These are phyloP conservation scores for Lysandra bellargus DNA, from an alignment of 2,888 invertebrate genomes.

Conservation along the genomic window DNA sequence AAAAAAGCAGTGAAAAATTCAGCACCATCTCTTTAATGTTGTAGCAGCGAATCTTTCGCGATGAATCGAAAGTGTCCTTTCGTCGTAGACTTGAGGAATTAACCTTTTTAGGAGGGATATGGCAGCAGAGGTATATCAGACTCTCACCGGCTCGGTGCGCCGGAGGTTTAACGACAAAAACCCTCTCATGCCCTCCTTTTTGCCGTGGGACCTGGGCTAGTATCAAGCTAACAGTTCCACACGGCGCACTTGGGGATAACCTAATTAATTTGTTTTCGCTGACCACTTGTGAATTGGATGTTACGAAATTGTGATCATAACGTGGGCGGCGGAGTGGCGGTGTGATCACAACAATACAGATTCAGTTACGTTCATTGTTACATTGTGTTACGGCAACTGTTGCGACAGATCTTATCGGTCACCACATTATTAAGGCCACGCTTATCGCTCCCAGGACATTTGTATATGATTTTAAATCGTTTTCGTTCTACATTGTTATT, in stretches of 20 bases:
- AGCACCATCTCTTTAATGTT: too few species aligned
- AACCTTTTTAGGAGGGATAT: too few species aligned
- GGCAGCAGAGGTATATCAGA: too few species aligned
- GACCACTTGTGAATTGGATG: conserved; percentile 1
- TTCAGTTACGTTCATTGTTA: conserved; percentile 32
- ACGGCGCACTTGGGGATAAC: background rate
- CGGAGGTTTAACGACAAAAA: too few species aligned
- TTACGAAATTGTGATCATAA: conserved; percentile 31
- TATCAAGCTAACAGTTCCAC: too few species aligned
- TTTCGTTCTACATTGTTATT: background rate
- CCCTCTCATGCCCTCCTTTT: too few species aligned
- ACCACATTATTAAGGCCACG: conserved; percentile 33
- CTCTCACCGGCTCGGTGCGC: too few species aligned
- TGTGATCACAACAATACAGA: conserved; percentile 33
- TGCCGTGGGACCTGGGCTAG: too few species aligned
- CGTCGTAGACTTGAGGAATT: too few species aligned
- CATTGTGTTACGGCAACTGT: conserved; percentile 27
- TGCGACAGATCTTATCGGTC: conserved; percentile 33
- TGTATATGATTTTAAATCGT: background rate
- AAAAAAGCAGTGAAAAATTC: too few species aligned
- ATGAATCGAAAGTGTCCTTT: too few species aligned
- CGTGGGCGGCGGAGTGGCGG: conserved; percentile 34
- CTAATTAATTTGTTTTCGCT: conserved; percentile 3
- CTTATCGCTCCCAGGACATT: conserved; percentile 25
- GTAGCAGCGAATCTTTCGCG: too few species aligned